Evolutionary conservation across 2,797 vertebrate genomes (phyloP).

Genomic region (Poeciliopsis gracilis): DNA sequence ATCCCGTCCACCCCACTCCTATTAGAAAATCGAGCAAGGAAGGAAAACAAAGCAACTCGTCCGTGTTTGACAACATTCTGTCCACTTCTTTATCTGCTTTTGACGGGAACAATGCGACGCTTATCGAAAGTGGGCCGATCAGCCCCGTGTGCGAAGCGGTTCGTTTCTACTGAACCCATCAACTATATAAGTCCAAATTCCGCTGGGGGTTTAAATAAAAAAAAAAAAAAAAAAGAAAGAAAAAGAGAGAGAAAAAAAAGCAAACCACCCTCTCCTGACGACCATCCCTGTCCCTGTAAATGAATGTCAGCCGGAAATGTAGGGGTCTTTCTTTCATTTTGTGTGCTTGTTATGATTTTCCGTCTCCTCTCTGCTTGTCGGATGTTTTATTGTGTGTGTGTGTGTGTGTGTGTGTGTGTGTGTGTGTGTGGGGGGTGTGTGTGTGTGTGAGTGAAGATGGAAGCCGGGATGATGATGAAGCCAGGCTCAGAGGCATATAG

Average conservation of each 20-base stretch:
- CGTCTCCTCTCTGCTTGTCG: constrained; percentile 43
- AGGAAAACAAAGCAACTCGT: constrained; percentile 45
- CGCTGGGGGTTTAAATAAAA: constrained; percentile 41
- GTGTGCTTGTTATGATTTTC: constrained; percentile 18
- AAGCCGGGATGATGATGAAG: constrained; percentile 79
- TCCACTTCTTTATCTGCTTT: constrained; percentile 8
- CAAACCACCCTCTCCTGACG: not conserved
- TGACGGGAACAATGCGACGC: constrained; percentile 19
- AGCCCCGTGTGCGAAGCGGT: constrained; percentile 40
- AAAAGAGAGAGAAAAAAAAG: too few species aligned
- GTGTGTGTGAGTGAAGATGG: constrained; percentile 74
- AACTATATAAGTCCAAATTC: constrained; percentile 69
- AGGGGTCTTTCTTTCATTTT: constrained; percentile 26
- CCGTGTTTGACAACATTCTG: constrained; percentile 30
- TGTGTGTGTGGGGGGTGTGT: constrained; percentile 63
- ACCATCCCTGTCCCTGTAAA: not conserved
- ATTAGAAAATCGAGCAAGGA: constrained; percentile 23
- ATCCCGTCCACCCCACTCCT: not conserved
- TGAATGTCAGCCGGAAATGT: not conserved
- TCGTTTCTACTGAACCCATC: constrained; percentile 61
- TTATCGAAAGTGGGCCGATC: constrained; percentile 71
- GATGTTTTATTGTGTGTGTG: constrained; percentile 65
- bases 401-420: constrained; percentile 54
- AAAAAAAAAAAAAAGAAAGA: too few species aligned
- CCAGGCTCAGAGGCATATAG: constrained; percentile 79